phyloP scores from a whole-genome alignment of 2,797 vertebrate species.

The Okamejei kenojei region DNA sequence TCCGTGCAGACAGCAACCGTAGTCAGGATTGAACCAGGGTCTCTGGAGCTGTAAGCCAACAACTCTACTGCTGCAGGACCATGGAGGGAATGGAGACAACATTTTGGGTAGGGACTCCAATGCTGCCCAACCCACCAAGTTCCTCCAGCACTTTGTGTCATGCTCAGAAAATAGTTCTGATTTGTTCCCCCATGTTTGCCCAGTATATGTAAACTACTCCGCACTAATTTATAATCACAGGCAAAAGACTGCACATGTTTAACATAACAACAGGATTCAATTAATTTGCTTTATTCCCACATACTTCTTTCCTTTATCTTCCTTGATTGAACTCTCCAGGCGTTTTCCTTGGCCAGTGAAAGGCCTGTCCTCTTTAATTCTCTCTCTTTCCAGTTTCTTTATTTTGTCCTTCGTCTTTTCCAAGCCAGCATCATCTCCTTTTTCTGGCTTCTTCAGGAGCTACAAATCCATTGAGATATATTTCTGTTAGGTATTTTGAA shows the following conservation, averaged over 20 bases:
- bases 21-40: too few relatives aligned
- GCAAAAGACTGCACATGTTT: too few relatives aligned
- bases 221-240: neutral
- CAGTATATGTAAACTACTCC: neutral
- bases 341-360: slow-evolving; percentile 63
- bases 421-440: slow-evolving; percentile 70
- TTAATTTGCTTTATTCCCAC: slow-evolving; percentile 42
- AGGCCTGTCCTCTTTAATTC: slow-evolving; percentile 70
- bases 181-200: neutral
- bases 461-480: slow-evolving; percentile 56
- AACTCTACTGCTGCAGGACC: too few relatives aligned
- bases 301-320: slow-evolving; percentile 81
- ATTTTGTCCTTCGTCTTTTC: slow-evolving; percentile 82
- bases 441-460: slow-evolving; percentile 92
- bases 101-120: too few relatives aligned
- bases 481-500: slow-evolving; percentile 38
- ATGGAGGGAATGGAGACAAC: too few relatives aligned
- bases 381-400: slow-evolving; percentile 80
- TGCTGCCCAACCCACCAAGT: too few relatives aligned
- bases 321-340: slow-evolving; percentile 72
- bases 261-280: neutral
- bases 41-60: too few relatives aligned
- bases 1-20: too few relatives aligned
- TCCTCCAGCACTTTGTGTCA: too few relatives aligned
- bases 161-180: too few relatives aligned